A percentile compares a stretch with the other conserved stretches of the same genome.
phyloP scores from a whole-genome alignment of 53 echinoderm and acorn worm species.

The Echinometra lucunter region DNA sequence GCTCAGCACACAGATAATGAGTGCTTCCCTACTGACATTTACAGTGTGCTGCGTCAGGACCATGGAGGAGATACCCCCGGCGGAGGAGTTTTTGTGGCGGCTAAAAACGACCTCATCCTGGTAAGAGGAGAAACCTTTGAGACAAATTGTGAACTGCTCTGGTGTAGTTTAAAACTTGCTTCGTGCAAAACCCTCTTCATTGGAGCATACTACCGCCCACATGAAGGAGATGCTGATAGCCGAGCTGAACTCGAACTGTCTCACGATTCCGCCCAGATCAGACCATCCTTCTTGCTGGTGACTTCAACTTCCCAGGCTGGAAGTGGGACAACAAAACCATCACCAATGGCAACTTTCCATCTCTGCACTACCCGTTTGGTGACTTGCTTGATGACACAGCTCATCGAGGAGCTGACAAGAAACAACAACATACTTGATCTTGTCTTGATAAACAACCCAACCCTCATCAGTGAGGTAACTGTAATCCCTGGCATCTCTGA shows the following conservation, averaged over 20 bases:
- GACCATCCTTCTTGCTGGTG: not conserved
- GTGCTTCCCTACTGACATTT: not conserved
- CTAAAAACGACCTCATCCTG: not conserved
- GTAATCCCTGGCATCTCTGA: constrained; percentile 47
- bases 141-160: not conserved
- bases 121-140: not conserved
- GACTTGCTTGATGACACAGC: constrained; percentile 33
- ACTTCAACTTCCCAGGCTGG: constrained; percentile 54
- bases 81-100: not conserved
- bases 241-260: not conserved
- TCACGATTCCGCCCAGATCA: not conserved
- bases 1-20: not conserved
- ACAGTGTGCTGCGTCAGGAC: not conserved
- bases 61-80: not conserved
- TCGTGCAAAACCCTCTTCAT: not conserved
- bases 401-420: not conserved
- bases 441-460: constrained; percentile 22
- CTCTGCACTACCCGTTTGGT: constrained; percentile 13
- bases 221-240: not conserved
- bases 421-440: constrained; percentile 58
- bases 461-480: not conserved
- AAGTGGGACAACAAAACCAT: constrained; percentile 12
- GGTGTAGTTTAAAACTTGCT: not conserved
- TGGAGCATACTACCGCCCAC: not conserved
- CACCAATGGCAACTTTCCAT: not conserved